These are phyloP conservation scores for Tricholaema leucomelas DNA, from an alignment of 2,113 vertebrate species.

Conservation along the genomic window DNA sequence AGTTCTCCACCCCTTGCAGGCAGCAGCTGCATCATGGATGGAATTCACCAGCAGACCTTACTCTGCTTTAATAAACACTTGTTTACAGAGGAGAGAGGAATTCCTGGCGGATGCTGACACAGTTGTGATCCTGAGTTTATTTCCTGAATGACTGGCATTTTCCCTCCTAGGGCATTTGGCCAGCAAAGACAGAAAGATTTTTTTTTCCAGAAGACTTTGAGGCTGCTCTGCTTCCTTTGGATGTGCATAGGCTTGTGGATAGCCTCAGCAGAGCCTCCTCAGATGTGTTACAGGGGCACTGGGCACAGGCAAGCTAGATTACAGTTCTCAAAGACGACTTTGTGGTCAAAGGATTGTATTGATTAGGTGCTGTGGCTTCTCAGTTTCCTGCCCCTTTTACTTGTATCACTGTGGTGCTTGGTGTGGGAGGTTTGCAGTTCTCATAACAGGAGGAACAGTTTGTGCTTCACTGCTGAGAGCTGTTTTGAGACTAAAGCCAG, in stretches of 20 bases:
- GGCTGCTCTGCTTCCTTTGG: not conserved
- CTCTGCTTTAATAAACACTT: not conserved
- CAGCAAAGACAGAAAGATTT: not conserved
- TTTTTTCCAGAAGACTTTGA: not conserved
- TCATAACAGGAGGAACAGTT: not conserved
- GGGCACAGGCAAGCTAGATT: not conserved
- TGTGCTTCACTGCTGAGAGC: not conserved
- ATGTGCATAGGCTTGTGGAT: not conserved
- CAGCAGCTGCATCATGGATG: not conserved
- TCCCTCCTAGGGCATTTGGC: not conserved
- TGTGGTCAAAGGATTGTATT: not conserved
- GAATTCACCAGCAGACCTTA: not conserved
- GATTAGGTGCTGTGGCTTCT: not conserved
- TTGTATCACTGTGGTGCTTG: not conserved
- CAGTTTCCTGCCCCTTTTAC: not conserved
- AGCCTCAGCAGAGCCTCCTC: not conserved
- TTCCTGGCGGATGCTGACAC: not conserved
- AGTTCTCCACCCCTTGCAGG: not conserved
- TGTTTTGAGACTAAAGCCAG: not conserved
- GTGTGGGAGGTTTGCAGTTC: not conserved
- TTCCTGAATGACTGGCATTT: not conserved
- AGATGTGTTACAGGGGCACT: not conserved
- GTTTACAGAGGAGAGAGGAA: conserved; percentile 1
- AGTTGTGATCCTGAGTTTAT: not conserved
- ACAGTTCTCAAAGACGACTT: not conserved